phyloP scores from a whole-genome alignment of 2,113 vertebrate genomes.

The Poicephalus meyeri region DNA sequence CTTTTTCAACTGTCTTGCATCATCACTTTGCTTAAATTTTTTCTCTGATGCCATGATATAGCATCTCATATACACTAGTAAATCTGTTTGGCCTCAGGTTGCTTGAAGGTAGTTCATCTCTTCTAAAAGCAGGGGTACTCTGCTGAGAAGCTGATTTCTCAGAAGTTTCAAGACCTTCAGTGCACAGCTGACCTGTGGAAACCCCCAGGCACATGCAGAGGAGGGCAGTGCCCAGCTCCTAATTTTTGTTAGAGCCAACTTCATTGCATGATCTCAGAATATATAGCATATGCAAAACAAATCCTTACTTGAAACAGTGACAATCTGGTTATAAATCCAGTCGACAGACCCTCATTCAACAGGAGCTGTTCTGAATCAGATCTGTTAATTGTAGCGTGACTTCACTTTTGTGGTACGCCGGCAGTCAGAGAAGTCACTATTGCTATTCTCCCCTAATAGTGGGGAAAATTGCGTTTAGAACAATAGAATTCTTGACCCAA shows the following conservation, averaged over 20 bases:
- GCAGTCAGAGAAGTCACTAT: background rate
- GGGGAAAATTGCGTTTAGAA: background rate
- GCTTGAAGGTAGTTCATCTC: background rate
- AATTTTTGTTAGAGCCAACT: background rate
- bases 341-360: background rate
- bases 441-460: background rate
- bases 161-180: background rate
- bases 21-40: background rate
- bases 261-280: rapidly evolving
- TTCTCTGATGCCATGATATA: background rate
- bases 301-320: background rate
- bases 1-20: background rate
- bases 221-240: background rate
- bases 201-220: background rate
- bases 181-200: background rate
- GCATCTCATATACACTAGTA: background rate
- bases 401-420: background rate
- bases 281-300: background rate
- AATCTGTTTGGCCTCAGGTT: background rate
- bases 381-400: background rate
- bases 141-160: background rate
- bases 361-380: conserved; percentile 2
- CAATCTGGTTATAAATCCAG: background rate
- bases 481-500: background rate
- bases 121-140: background rate